These are phyloP conservation scores for Aphidius ervi DNA, from an alignment of 1,140 invertebrate genomes.

Conservation along the genomic window DNA sequence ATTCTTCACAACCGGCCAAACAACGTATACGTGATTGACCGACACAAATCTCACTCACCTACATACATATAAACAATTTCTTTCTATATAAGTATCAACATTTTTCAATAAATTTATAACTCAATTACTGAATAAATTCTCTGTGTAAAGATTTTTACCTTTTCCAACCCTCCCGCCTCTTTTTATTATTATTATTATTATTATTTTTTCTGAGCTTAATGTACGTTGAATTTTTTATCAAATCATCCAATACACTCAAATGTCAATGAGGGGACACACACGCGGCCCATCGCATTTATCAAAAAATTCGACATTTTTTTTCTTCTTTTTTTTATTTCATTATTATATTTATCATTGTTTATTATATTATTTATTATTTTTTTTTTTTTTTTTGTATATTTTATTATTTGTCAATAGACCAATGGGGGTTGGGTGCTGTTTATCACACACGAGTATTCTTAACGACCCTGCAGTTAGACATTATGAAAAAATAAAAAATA, in stretches of 20 bases:
- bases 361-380: conserved; percentile 15
- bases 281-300: too few species aligned
- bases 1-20: conserved; percentile 15
- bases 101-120: conserved; percentile 23
- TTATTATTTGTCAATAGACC: conserved; percentile 1
- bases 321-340: conserved; percentile 16
- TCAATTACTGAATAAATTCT: conserved; percentile 15
- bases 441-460: background rate
- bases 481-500: conserved; percentile 1
- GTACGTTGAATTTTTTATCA: background rate
- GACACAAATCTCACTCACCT: background rate
- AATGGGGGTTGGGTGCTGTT: conserved; percentile 1
- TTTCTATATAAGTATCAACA: background rate
- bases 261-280: conserved; percentile 1
- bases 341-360: conserved; percentile 5
- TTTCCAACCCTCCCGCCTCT: background rate
- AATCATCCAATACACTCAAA: background rate
- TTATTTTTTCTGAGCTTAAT: background rate
- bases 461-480: background rate
- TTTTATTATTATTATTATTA: too few species aligned
- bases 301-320: background rate
- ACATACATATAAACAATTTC: too few species aligned
- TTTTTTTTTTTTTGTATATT: conserved; percentile 13
- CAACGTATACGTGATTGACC: conserved; percentile 17
- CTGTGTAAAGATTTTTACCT: background rate